phyloP scores from a whole-genome alignment of 1,140 invertebrate species.

The Augochlora pura region DNA sequence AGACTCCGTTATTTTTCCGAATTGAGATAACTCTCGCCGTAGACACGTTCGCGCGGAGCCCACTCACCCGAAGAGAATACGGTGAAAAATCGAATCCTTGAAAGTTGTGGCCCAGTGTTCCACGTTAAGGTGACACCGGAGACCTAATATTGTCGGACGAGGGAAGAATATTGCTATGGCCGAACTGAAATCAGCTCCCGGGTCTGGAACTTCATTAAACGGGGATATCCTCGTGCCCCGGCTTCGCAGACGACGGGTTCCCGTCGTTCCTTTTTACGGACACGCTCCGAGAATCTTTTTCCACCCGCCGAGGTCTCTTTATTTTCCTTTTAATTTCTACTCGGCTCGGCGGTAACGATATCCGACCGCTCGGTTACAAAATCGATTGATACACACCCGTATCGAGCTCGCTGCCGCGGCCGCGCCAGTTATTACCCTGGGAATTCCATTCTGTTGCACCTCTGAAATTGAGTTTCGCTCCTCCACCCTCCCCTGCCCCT shows the following conservation, averaged over 20 bases:
- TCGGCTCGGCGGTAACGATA: not conserved
- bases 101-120: no score
- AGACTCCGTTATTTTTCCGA: no score
- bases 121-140: no score
- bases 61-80: no score
- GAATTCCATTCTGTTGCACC: not conserved
- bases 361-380: not conserved
- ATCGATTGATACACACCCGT: not conserved
- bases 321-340: not conserved
- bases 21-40: no score
- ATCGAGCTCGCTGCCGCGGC: not conserved
- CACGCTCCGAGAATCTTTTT: not conserved
- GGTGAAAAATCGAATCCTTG: no score
- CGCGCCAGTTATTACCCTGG: not conserved
- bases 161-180: no score
- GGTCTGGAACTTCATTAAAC: not conserved
- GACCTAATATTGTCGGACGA: no score
- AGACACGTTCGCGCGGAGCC: no score
- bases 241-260: not conserved
- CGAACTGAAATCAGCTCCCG: not conserved
- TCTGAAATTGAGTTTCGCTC: slow-evolving; percentile 1
- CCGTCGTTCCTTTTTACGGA: not conserved
- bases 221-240: not conserved
- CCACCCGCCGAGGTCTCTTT: not conserved
- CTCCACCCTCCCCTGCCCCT: no score